Evolutionary conservation across 1,140 invertebrate genomes (phyloP), one percentile per base, ranked within the genome.

Genomic region (Pristionchus pacificus): DNA sequence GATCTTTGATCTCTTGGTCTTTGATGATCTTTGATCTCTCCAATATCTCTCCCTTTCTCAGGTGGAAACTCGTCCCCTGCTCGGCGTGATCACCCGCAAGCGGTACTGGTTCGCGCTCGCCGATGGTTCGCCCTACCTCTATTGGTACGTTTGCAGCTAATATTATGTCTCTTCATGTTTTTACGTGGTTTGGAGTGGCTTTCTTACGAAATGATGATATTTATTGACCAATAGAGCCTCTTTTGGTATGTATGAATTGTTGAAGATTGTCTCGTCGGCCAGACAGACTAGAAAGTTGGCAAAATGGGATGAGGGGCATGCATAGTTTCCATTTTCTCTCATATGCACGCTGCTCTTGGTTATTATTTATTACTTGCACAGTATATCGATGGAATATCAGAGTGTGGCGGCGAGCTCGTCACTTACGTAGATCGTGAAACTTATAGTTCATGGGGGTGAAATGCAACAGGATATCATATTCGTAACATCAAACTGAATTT

Each of bases 31-130:
- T n/a, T n/a, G 38, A 19, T 49, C 38, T 10, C 38, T 49, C 6
- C 19, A 49, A 19, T 49, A 10, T 49, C 38, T 19, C 19, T 49
- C 6, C 19, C 57, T 25, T 66, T 55, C 71, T 28, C 69, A 74
- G 72, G 32, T 74, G 13, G 73, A 74, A 57, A 57, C 64, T 28
- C 69, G 73, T 31, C 55, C 73, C 2, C 71, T 49, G 6, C 38
- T 74, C 27, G 70, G 73, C 28, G 27, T 71, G 38, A 62, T 72
- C 32, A 66, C 70, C 10, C 31, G 65, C 3, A 61, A 69, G 31
- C 62, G 65, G 10, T 74, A 75, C 68, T 76, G 75, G 75, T 76
- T 76, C 69, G 75, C 75, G 15, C 64, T 76, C 19, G 70, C 75
- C 32, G 75, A 76, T n/a, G n/a, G 57, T 28, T 72, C 75, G 15